Base-by-base conservation (phyloP, 2,888 invertebrate genomes). In the Chloroclystis v-ata region DNA sequence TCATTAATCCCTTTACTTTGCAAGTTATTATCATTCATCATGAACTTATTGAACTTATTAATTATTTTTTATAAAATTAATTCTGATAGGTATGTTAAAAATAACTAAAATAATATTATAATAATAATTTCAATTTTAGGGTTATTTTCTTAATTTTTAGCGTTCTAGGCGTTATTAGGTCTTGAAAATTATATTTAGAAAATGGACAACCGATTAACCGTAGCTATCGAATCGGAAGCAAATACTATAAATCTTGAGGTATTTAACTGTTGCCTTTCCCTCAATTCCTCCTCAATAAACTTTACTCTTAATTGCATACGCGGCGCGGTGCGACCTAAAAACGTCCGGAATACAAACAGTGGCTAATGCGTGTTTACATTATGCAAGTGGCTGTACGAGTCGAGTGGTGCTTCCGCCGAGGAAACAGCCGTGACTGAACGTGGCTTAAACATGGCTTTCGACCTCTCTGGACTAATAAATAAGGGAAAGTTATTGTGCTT, bases 261-360 rank as follows among this genome's bases (percentile, higher is more conserved):
- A 81, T 86, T 87, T 39, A 93, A 74, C 35, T 85, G 73, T 43
- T 91, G 80, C 47, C 93, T 85, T 20, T 20, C 20, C 20, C 20
- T 20, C 20, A 20, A 20, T 93, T 62, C 94, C 90, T 86, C 82
- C 14, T 91, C 78, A 26, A 93, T 72, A 70, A 94, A 94, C 55
- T 78, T 80, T 1, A 94, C 90, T 12, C 93, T 92, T 39, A 94
- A 79, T 60, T 89, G 87, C 82, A 94, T 94, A 63, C 89, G 91
- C 13, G 89, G 78, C 1, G 91, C 13, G 89, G 78, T 1, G 92
- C 86, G 6, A 79, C 78, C 79, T 79, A 57, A 53, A 68, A 67
- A 55, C 56, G 45, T 57, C 47, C 49, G 40, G 37, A 54, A 56
- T 50, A 50, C 52, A 49, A 51, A 50, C 42, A 47, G 47, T 28